phyloP scores from a whole-genome alignment of 2,888 invertebrate species.

The Pollenia griseotomentosa region DNA sequence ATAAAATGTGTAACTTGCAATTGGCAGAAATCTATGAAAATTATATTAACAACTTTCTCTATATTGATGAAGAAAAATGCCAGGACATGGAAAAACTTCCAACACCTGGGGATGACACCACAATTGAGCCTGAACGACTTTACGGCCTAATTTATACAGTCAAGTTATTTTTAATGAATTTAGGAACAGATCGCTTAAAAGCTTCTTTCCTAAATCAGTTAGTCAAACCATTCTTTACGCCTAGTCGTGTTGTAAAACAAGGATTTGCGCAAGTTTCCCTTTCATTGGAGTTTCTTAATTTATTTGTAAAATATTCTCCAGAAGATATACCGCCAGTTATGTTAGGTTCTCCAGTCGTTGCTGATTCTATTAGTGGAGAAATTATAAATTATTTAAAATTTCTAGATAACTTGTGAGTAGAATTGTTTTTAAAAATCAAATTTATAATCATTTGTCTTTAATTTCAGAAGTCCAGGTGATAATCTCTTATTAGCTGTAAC shows the following conservation, averaged over 20 bases:
- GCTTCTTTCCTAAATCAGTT: conserved; percentile 80
- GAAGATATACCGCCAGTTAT: conserved; percentile 81
- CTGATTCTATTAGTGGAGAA: conserved; percentile 81
- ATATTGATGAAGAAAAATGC: conserved; percentile 69
- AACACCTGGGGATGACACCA: conserved; percentile 58
- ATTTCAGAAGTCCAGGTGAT: conserved; percentile 79
- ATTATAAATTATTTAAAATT: conserved; percentile 81
- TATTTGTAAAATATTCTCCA: conserved; percentile 81
- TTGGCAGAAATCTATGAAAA: conserved; percentile 80
- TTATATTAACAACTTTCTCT: conserved; percentile 78
- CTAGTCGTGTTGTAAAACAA: conserved; percentile 76
- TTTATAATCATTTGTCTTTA: not conserved
- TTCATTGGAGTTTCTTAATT: conserved; percentile 82
- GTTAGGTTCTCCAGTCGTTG: conserved; percentile 82
- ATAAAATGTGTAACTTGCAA: conserved; percentile 83
- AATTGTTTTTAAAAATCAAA: not conserved
- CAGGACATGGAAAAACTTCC: conserved; percentile 26
- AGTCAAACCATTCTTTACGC: conserved; percentile 80
- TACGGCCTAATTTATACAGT: conserved; percentile 82
- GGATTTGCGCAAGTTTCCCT: conserved; percentile 79
- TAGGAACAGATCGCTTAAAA: conserved; percentile 81
- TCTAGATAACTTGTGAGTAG: conserved; percentile 79
- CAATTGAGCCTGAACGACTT: conserved; percentile 75
- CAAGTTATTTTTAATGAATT: conserved; percentile 79
- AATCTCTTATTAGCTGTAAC: conserved; percentile 81